A percentile compares a stretch with the other conserved stretches of the same genome.
phyloP scores from a whole-genome alignment of 2,113 vertebrate genomes.

The Oceanites oceanicus region DNA sequence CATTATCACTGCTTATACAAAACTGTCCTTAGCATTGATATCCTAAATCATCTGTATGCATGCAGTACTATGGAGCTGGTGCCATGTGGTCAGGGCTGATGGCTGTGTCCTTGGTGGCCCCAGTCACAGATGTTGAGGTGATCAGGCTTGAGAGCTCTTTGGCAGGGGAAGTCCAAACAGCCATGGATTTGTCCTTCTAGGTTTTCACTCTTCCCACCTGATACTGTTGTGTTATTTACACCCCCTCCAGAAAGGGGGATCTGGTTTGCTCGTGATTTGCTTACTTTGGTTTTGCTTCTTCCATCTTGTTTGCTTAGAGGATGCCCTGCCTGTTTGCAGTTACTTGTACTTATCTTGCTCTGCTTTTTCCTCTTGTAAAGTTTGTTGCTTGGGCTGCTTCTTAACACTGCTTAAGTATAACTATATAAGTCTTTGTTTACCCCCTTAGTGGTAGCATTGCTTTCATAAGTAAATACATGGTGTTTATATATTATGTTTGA shows the following conservation, averaged over 20 bases:
- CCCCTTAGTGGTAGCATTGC: not conserved
- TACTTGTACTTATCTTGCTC: not conserved
- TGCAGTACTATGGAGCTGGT: not conserved
- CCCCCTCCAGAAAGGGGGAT: not conserved
- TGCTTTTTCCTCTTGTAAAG: not conserved
- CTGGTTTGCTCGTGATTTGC: rapidly evolving
- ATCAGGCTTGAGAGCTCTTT: not conserved
- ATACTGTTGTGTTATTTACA: not conserved
- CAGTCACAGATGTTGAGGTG: not conserved
- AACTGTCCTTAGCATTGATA: not conserved
- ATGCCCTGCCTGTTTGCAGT: not conserved
- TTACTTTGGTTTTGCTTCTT: not conserved
- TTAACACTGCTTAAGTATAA: not conserved
- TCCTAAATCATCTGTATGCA: no score
- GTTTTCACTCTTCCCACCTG: not conserved
- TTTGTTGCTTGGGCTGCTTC: not conserved
- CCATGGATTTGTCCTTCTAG: not conserved
- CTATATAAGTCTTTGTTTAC: not conserved
- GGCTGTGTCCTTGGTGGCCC: not conserved
- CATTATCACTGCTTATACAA: not conserved
- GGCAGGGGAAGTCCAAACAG: not conserved
- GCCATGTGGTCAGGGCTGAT: not conserved
- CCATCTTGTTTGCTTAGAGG: not conserved
- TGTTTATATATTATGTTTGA: not conserved
- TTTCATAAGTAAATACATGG: rapidly evolving